Conservation (phyloP, 1,140 invertebrate genomes). For the Camponotus vicinus region DNA sequence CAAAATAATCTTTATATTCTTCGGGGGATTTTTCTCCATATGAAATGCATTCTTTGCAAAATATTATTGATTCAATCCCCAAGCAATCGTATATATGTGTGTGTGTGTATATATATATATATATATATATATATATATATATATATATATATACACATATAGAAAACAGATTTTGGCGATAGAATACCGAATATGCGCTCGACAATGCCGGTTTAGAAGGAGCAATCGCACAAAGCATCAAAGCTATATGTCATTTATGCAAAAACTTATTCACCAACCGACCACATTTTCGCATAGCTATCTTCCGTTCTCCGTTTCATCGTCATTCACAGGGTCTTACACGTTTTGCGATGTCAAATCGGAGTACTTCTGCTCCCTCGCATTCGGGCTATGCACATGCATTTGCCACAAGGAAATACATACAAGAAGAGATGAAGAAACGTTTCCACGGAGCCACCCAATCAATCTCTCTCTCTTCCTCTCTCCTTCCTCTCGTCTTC, state of each 20-base stretch:
- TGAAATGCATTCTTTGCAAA: constrained; percentile 34
- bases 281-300: constrained; percentile 9
- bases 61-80: constrained; percentile 39
- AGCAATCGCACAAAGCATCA: constrained; percentile 37
- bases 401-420: constrained; percentile 59
- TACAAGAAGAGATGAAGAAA: constrained; percentile 31
- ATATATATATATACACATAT: background rate
- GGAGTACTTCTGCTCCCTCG: constrained; percentile 11
- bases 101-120: background rate
- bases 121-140: too few relatives aligned
- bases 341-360: constrained; percentile 26
- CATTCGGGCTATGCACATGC: constrained; percentile 33
- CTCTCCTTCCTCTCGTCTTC: background rate
- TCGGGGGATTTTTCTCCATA: background rate
- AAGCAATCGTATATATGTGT: background rate
- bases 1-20: constrained; percentile 20
- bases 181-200: background rate
- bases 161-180: constrained; percentile 17
- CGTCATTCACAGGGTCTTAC: constrained; percentile 2
- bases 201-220: constrained; percentile 33
- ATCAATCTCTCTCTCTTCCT: background rate
- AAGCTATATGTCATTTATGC: constrained; percentile 25
- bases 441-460: constrained; percentile 56
- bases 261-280: constrained; percentile 41
- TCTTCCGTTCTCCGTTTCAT: constrained; percentile 2